Percentiles rank a stretch among this genome's conserved stretches.
These are phyloP conservation scores for Chrysodeixis includens DNA, from an alignment of 2,888 invertebrate genomes.

Conservation along the genomic window DNA sequence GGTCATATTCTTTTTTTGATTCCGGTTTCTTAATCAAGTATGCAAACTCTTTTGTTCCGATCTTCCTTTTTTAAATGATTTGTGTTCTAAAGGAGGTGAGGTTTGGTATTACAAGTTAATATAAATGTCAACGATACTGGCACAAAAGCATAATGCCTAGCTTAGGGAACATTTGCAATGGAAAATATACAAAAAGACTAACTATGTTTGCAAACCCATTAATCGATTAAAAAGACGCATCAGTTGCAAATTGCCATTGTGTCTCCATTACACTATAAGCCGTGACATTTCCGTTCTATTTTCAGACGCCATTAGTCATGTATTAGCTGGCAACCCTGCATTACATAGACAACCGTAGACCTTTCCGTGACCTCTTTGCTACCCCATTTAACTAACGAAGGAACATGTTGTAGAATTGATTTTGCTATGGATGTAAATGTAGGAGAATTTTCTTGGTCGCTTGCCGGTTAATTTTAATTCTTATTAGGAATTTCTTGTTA, in stretches of 20 bases:
- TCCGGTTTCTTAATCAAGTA: background rate
- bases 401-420: slow-evolving; percentile 3
- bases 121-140: no score
- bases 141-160: background rate
- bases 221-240: background rate
- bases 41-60: background rate
- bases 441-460: background rate
- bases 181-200: no score
- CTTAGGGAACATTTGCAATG: background rate
- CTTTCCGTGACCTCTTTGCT: slow-evolving; percentile 6
- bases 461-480: background rate
- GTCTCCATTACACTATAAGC: background rate
- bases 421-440: background rate
- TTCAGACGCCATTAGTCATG: slow-evolving; percentile 1
- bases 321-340: slow-evolving; percentile 7
- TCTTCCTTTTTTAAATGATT: no score
- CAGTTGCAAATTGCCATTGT: background rate
- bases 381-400: slow-evolving; percentile 7
- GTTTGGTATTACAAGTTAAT: no score
- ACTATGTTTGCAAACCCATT: background rate
- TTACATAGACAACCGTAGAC: slow-evolving; percentile 8
- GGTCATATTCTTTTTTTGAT: slow-evolving; percentile 3
- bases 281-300: slow-evolving; percentile 9
- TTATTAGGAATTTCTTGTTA: no score
- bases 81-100: no score